Evolutionary conservation across 2,888 invertebrate genomes (phyloP), one percentile per base, ranked within the genome.

Genomic region (Gymnocheta viridis): DNA sequence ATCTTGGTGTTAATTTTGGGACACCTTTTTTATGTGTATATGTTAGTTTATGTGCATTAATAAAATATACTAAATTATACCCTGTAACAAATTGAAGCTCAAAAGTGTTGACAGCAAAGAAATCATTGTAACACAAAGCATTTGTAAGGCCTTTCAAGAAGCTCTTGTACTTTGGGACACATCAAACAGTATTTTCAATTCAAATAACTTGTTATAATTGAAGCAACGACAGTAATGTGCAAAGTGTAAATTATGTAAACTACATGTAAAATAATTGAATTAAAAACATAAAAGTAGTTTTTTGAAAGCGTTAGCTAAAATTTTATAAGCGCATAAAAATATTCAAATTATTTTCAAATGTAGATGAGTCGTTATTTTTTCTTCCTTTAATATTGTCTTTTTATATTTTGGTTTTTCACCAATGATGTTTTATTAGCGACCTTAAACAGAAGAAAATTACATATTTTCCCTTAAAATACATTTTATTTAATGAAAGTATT

Each of bases 51-150:
- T 32, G 17, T 27, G 22, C 22, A 3, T n/a, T 0, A 9, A 4
- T 12, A 54, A 24, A 66, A 1, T 24, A 62, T 56, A 44, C 56
- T 64, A 51, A 67, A 47, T 27, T 58, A 67, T 49, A 54, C 17
- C n/a, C 29, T 64, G 41, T 6, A n/a, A 22, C 14, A 41, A n/a
- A 29, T 3, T 44, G 14, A 29, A 24, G 24, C 17, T 29, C 12
- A 35, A 41, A 51, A 29, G 22, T 60, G 60, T 22, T 78, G 78
- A 78, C 58, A 69, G 29, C 60, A 60, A 78, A 78, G 60, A 41
- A 49, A 29, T 51, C 49, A 60, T 60, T 22, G n/a, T 49, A 29
- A 32, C 10, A 32, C 10, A 44, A 64, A 41, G 41, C 54, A 5
- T 6, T 58, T 32, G 54, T 56, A 56, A 2, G 6, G 10, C 3